These are phyloP conservation scores for Eristalis intricaria DNA, from an alignment of 2,888 invertebrate species.

Conservation along the genomic window DNA sequence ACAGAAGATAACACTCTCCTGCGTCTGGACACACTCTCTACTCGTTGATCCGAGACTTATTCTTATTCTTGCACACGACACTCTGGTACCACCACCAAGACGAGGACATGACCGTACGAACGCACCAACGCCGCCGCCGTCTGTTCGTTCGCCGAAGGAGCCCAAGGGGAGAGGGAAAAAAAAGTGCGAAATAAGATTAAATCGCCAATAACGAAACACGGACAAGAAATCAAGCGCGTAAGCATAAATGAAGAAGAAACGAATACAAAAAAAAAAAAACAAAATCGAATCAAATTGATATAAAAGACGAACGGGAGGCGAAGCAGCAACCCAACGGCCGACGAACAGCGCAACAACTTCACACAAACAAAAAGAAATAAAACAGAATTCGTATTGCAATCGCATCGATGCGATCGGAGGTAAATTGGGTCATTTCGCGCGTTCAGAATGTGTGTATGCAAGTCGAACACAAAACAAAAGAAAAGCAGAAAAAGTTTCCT, in stretches of 20 bases:
- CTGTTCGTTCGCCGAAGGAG: neutral
- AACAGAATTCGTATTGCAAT: slow-evolving; percentile 56
- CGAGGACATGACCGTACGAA: slow-evolving; percentile 17
- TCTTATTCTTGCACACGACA: slow-evolving; percentile 7
- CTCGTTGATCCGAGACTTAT: slow-evolving; percentile 14
- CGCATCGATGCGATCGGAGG: slow-evolving; percentile 67
- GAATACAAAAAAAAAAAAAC: neutral
- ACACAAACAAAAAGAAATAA: slow-evolving; percentile 24
- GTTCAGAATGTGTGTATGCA: slow-evolving; percentile 70
- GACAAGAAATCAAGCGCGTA: slow-evolving; percentile 46
- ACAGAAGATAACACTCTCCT: slow-evolving; percentile 45
- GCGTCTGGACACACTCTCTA: slow-evolving; percentile 36
- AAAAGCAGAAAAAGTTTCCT: neutral
- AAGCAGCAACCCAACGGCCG: neutral
- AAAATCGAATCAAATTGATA: slow-evolving; percentile 26
- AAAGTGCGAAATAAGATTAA: slow-evolving; percentile 71
- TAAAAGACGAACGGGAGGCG: too few relatives aligned
- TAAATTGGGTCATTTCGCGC: slow-evolving; percentile 72
- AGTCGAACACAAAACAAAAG: slow-evolving; percentile 17
- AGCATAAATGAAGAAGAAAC: slow-evolving; percentile 46
- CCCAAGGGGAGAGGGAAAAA: neutral
- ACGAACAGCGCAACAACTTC: neutral
- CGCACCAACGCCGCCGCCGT: slow-evolving; percentile 18
- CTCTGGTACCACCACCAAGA: neutral
- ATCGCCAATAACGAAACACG: slow-evolving; percentile 69